Evolutionary conservation across 1,140 invertebrate genomes (phyloP).

Genomic region (Anastatus disparis): DNA sequence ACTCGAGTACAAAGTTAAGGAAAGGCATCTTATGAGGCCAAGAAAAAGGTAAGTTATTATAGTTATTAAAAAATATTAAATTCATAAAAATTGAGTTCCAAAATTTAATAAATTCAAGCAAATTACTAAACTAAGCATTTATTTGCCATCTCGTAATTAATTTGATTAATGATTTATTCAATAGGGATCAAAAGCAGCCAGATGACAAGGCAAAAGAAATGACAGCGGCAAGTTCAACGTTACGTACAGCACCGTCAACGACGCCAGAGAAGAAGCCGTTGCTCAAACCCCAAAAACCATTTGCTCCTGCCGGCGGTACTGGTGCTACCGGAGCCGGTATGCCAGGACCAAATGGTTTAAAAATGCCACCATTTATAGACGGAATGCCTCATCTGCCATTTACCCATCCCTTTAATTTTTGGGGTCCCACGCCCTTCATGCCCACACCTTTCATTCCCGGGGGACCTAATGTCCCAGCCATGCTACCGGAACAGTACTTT

Average conservation of each 20-base stretch:
- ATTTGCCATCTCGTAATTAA: too few relatives aligned
- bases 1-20: conserved; percentile 98
- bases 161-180: too few relatives aligned
- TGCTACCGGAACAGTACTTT: conserved; percentile 76
- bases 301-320: conserved; percentile 68
- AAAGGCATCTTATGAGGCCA: conserved; percentile 88
- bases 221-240: conserved; percentile 62
- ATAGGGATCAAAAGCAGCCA: conserved; percentile 64
- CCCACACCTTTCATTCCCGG: conserved; percentile 69
- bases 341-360: conserved; percentile 73
- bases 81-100: too few relatives aligned
- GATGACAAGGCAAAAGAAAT: conserved; percentile 65
- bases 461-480: conserved; percentile 66
- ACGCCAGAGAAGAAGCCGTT: conserved; percentile 68
- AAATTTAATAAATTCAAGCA: too few relatives aligned
- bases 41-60: conserved; percentile 75
- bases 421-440: conserved; percentile 74
- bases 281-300: conserved; percentile 71
- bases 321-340: conserved; percentile 58
- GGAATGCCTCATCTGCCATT: conserved; percentile 71
- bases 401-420: conserved; percentile 70
- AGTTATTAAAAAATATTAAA: too few relatives aligned
- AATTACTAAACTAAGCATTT: too few relatives aligned
- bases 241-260: conserved; percentile 58
- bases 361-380: conserved; percentile 71